Percentiles rank a stretch among this genome's conserved stretches.
Conservation (phyloP, 2,113 vertebrate genomes). For the Piaya cayana region DNA sequence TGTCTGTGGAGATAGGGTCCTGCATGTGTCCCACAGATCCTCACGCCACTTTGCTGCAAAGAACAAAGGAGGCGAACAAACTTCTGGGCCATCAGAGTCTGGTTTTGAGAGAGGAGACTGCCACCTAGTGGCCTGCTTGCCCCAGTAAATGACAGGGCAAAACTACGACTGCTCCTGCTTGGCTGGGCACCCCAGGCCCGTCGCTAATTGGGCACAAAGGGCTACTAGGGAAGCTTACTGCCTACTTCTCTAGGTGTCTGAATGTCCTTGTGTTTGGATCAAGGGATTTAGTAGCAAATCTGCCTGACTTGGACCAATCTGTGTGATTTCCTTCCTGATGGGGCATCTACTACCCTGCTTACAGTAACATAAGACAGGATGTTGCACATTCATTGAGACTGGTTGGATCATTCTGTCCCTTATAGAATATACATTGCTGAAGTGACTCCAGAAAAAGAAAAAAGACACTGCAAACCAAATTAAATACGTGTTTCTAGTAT, state of each 20-base stretch:
- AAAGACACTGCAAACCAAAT: neutral
- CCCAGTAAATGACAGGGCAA: neutral
- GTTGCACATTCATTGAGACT: neutral
- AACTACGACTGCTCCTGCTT: neutral
- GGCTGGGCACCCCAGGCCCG: too few species aligned
- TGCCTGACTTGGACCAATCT: neutral
- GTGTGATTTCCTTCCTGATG: neutral
- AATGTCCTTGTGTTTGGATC: neutral
- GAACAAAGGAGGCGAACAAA: neutral
- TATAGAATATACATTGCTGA: rapidly evolving
- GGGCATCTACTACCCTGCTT: neutral
- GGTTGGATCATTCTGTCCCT: rapidly evolving
- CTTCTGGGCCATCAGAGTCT: neutral
- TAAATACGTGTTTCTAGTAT: neutral
- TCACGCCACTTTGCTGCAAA: neutral
- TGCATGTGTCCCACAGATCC: rapidly evolving
- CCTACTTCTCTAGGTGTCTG: rapidly evolving
- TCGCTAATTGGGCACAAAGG: rapidly evolving
- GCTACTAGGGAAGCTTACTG: neutral
- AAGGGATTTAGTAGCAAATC: neutral
- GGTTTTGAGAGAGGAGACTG: neutral
- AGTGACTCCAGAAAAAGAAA: neutral
- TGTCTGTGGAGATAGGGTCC: neutral
- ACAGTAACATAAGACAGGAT: neutral
- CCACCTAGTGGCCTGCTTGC: neutral